Conservation (phyloP, 2,888 invertebrate species). For the Antheraea assamensis region DNA sequence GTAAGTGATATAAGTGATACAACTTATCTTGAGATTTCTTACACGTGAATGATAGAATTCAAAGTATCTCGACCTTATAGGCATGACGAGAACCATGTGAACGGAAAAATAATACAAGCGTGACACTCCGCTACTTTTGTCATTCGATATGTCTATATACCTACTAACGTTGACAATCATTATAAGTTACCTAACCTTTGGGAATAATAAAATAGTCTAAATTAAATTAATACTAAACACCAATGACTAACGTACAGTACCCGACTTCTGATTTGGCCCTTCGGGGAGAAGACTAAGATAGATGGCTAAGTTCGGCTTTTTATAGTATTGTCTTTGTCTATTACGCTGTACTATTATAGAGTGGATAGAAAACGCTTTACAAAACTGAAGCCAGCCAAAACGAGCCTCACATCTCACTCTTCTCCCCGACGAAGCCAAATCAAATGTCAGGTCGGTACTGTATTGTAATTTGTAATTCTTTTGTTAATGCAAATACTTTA, state of each 20-base stretch:
- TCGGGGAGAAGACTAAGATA: no score
- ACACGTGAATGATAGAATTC: conserved; percentile 17
- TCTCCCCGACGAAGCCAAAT: no score
- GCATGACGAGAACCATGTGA: conserved; percentile 35
- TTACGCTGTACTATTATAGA: no score
- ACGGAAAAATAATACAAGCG: conserved; percentile 49
- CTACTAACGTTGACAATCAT: conserved; percentile 25
- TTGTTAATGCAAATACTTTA: no score
- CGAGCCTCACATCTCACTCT: no score
- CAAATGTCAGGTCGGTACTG: no score
- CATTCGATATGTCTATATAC: conserved; percentile 43
- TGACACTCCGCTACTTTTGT: conserved; percentile 49
- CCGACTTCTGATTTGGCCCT: no score
- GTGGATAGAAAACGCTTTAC: no score
- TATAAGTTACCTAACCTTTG: background rate
- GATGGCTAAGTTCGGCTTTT: no score
- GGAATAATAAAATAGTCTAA: background rate
- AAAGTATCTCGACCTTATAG: conserved; percentile 12
- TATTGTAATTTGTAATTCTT: no score
- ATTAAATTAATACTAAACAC: background rate
- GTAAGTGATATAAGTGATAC: background rate
- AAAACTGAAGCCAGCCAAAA: no score
- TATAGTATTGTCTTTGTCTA: no score
- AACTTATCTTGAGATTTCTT: conserved; percentile 3
- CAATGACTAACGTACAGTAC: background rate